Percentiles rank a stretch among this genome's conserved stretches.
Conservation (phyloP, 2,888 invertebrate species). For the Emmelina monodactyla region DNA sequence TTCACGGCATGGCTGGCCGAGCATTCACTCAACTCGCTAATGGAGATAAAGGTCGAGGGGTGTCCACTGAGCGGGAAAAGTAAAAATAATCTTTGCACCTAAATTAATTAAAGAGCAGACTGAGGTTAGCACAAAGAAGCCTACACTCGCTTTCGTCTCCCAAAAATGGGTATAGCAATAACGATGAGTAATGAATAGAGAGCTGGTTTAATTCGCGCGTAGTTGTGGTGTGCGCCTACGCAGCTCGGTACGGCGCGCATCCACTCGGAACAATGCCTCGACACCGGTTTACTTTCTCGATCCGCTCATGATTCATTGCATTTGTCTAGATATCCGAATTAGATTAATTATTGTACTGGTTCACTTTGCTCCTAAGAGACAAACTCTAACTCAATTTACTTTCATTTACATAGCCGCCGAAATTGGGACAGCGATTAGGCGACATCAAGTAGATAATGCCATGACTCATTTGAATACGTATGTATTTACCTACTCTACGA, state of each 20-base stretch:
- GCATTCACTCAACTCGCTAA: slow-evolving; percentile 37
- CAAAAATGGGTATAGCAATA: slow-evolving; percentile 57
- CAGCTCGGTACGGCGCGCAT: slow-evolving; percentile 49
- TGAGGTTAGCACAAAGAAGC: slow-evolving; percentile 33
- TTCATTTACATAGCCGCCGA: slow-evolving; percentile 24
- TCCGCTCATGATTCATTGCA: slow-evolving; percentile 62
- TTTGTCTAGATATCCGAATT: slow-evolving; percentile 50
- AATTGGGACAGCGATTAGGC: neutral
- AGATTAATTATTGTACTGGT: slow-evolving; percentile 42
- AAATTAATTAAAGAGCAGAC: slow-evolving; percentile 24
- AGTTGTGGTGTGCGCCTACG: slow-evolving; percentile 47
- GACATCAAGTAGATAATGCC: neutral
- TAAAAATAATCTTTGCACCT: slow-evolving; percentile 32
- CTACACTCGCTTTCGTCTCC: slow-evolving; percentile 61
- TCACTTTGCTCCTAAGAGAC: slow-evolving; percentile 32
- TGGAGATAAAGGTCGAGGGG: slow-evolving; percentile 31
- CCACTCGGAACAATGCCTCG: slow-evolving; percentile 65
- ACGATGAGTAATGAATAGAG: slow-evolving; percentile 66
- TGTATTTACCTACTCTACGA: too few species aligned
- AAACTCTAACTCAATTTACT: slow-evolving; percentile 31
- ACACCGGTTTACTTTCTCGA: slow-evolving; percentile 65
- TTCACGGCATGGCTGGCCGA: too few species aligned
- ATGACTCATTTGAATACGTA: neutral
- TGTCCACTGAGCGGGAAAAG: slow-evolving; percentile 33
- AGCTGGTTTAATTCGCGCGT: slow-evolving; percentile 60